Conservation (phyloP, 1,140 invertebrate species). For the Wiebesia pumilae region DNA sequence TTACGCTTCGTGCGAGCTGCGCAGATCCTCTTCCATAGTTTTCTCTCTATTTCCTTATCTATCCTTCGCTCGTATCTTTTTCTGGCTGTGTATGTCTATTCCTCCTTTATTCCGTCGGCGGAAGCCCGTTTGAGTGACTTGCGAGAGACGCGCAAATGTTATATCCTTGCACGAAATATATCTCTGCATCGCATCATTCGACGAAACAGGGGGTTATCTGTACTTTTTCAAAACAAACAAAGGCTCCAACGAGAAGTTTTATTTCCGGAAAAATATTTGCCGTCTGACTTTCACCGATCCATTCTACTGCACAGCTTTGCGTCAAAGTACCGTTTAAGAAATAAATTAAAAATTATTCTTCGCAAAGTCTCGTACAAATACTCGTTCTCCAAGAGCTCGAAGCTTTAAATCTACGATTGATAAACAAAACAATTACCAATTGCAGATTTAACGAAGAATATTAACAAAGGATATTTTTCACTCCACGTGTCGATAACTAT, state of each 20-base stretch:
- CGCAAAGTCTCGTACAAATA: too few relatives aligned
- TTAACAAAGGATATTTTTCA: too few relatives aligned
- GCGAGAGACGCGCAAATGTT: slow-evolving; percentile 30
- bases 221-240: slow-evolving; percentile 19
- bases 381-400: too few relatives aligned
- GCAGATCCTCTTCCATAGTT: slow-evolving; percentile 25
- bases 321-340: neutral
- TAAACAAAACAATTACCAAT: too few relatives aligned
- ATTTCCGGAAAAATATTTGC: slow-evolving; percentile 34
- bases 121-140: slow-evolving; percentile 40
- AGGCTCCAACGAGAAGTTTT: neutral
- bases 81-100: neutral
- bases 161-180: slow-evolving; percentile 2
- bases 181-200: slow-evolving; percentile 8
- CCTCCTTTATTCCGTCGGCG: slow-evolving; percentile 22
- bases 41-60: slow-evolving; percentile 26
- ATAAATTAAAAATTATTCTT: too few relatives aligned
- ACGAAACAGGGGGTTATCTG: neutral
- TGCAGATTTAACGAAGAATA: too few relatives aligned
- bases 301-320: neutral
- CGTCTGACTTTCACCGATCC: slow-evolving; percentile 38
- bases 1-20: slow-evolving; percentile 33
- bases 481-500: too few relatives aligned
- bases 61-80: neutral
- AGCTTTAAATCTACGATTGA: too few relatives aligned